Evolutionary conservation across 2,888 invertebrate genomes (phyloP).

Genomic region (Clistopyga incitator): DNA sequence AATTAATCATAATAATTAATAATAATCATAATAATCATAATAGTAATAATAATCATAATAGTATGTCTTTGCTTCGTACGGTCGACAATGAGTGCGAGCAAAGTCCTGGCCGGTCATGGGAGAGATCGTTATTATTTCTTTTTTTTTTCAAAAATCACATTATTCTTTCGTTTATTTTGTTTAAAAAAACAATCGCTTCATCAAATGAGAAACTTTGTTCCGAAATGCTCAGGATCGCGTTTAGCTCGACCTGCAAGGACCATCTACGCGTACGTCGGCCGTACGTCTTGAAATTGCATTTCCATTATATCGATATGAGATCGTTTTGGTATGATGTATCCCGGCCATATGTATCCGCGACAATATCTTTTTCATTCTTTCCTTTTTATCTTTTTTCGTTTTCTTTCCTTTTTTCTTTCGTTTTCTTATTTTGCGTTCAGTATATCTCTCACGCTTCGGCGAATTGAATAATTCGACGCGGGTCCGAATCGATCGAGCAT

Average conservation of each 20-base stretch:
- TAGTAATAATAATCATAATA: slow-evolving; percentile 64
- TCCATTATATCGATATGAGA: slow-evolving; percentile 82
- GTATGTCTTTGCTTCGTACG: slow-evolving; percentile 78
- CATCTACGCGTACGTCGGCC: slow-evolving; percentile 66
- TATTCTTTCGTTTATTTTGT: slow-evolving; percentile 4
- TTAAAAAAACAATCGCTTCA: slow-evolving; percentile 12
- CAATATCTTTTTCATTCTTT: slow-evolving; percentile 55
- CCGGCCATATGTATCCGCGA: slow-evolving; percentile 78
- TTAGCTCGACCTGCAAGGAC: slow-evolving; percentile 62
- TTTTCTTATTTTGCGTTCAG: slow-evolving; percentile 26
- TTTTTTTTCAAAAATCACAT: slow-evolving; percentile 1
- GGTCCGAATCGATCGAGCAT: slow-evolving; percentile 42
- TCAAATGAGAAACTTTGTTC: slow-evolving; percentile 18
- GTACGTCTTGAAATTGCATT: slow-evolving; percentile 78
- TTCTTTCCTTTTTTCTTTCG: slow-evolving; percentile 19
- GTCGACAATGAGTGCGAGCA: slow-evolving; percentile 72
- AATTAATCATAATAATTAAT: slow-evolving; percentile 71
- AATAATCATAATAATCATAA: slow-evolving; percentile 70
- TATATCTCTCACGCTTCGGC: slow-evolving; percentile 28
- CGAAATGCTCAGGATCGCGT: slow-evolving; percentile 33
- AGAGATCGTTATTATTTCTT: slow-evolving; percentile 25
- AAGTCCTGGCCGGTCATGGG: slow-evolving; percentile 65
- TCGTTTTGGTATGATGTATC: slow-evolving; percentile 83
- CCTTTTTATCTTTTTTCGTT: slow-evolving; percentile 31
- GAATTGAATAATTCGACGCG: slow-evolving; percentile 32